These are phyloP conservation scores for Amphipyra berbera DNA, from an alignment of 2,888 invertebrate genomes.

Conservation along the genomic window DNA sequence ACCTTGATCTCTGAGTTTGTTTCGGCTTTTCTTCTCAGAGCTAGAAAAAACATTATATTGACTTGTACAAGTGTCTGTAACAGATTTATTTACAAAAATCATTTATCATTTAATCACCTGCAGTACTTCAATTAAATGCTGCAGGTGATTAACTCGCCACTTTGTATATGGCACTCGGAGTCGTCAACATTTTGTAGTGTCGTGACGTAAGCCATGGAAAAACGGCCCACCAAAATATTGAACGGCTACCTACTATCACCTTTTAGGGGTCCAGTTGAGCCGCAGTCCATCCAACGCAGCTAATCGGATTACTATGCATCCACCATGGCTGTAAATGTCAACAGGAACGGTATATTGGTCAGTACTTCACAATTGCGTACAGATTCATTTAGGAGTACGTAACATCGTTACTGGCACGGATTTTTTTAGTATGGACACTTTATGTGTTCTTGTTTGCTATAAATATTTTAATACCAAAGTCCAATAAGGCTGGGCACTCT, in stretches of 20 bases:
- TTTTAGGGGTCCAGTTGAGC: slow-evolving; percentile 51
- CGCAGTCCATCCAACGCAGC: slow-evolving; percentile 49
- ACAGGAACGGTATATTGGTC: slow-evolving; percentile 55
- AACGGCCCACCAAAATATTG: slow-evolving; percentile 54
- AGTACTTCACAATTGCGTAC: slow-evolving; percentile 26
- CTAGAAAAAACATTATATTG: too few relatives aligned
- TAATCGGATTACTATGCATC: slow-evolving; percentile 78
- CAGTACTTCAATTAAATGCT: too few relatives aligned
- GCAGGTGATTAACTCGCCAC: too few relatives aligned
- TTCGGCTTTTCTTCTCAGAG: too few relatives aligned
- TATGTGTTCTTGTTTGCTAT: slow-evolving; percentile 10
- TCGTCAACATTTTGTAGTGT: too few relatives aligned
- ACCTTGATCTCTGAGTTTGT: too few relatives aligned
- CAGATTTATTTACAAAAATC: too few relatives aligned
- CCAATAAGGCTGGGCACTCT: too few relatives aligned
- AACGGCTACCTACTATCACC: slow-evolving; percentile 45
- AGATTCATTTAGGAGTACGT: slow-evolving; percentile 6
- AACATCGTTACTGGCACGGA: slow-evolving; percentile 15
- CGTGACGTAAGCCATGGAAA: too few relatives aligned
- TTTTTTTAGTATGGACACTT: slow-evolving; percentile 23
- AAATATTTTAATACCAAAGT: slow-evolving; percentile 15
- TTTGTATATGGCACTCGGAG: too few relatives aligned
- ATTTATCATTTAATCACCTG: too few relatives aligned
- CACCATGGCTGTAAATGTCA: slow-evolving; percentile 71
- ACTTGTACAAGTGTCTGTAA: too few relatives aligned